These are phyloP conservation scores for Coilia nasus DNA, from an alignment of 2,797 vertebrate genomes.

Conservation along the genomic window DNA sequence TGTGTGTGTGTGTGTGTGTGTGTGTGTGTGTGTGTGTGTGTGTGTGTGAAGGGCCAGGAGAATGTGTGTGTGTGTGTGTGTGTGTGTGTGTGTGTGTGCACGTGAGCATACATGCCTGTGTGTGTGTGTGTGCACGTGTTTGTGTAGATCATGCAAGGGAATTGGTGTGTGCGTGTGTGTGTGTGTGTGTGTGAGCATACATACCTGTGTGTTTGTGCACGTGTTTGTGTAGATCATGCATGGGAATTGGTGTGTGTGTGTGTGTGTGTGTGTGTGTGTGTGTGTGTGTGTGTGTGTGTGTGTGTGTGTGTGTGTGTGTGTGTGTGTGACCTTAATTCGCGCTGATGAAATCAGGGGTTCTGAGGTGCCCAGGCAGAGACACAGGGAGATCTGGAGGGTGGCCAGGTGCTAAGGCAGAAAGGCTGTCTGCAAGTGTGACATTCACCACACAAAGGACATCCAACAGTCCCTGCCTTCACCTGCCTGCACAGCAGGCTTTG, in stretches of 20 bases:
- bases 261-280: slow-evolving; percentile 10
- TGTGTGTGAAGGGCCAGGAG: not conserved
- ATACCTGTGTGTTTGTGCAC: not conserved
- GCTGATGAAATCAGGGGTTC: slow-evolving; percentile 21
- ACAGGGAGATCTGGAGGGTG: not conserved
- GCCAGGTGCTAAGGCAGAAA: not conserved
- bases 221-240: not conserved
- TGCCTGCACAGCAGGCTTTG: slow-evolving; percentile 1
- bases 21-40: not conserved
- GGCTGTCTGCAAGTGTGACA: not conserved
- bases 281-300: not conserved
- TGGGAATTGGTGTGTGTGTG: not conserved
- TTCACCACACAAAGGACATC: slow-evolving; percentile 28
- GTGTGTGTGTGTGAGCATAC: not conserved
- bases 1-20: not conserved
- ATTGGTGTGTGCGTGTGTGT: not conserved
- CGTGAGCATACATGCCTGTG: not conserved
- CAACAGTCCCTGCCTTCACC: slow-evolving; percentile 10
- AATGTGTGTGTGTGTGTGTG: not conserved
- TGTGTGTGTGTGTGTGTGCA: slow-evolving; percentile 10
- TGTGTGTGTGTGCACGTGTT: not conserved
- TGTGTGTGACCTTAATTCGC: slow-evolving; percentile 16
- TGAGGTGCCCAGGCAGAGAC: not conserved
- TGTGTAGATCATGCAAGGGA: too few species aligned
- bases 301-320: not conserved